Base-by-base conservation (phyloP, 2,113 vertebrate species). In the Lipophrys pholis region DNA sequence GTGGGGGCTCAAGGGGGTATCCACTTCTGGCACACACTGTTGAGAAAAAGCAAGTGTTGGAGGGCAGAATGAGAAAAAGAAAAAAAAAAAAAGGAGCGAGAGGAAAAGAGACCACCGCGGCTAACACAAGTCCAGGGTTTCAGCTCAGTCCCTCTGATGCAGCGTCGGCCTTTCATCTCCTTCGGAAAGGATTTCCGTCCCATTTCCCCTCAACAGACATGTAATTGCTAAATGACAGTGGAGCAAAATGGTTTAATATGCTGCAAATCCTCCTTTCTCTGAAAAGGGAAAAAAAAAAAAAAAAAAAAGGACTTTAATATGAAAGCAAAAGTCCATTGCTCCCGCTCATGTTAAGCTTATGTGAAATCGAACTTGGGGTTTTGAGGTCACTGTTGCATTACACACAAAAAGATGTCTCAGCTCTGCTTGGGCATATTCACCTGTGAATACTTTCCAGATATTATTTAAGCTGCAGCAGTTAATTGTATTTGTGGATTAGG, bases 151-250 rank as follows among this genome's bases (percentile, higher is more conserved):
- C 59, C 75, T 80, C 75, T 73, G 78, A 87, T 72, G 82, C 69
- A 39, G 61, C 72, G 76, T 43, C 40, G 57, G 53, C 58, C 91
- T 92, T 92, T 92, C 87, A 92, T 92, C 87, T 87, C 54, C 75
- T 64, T 72, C 41, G 46, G 59, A 35, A 40, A 84, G 90, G 87
- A 91, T 89, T 82, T 91, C 86, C 73, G 5, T 86, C 80, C 74
- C 45, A 82, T 87, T 90, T 84, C 87, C 89, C 67, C 58, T 61
- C 67, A 69, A 53, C 80, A 80, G 66, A 91, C 80, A 66, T 57
- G 53, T 82, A 81, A 91, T 88, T 89, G 81, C 76, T 72, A 85
- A 90, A 89, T 87, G 90, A 91, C 81, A 80, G 76, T 83, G 90
- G 78, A 81, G 85, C 83, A 78, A 85, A 88, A 88, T 66, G 83